Base-by-base conservation (phyloP, 2,797 vertebrate species). In the Todus mexicanus region DNA sequence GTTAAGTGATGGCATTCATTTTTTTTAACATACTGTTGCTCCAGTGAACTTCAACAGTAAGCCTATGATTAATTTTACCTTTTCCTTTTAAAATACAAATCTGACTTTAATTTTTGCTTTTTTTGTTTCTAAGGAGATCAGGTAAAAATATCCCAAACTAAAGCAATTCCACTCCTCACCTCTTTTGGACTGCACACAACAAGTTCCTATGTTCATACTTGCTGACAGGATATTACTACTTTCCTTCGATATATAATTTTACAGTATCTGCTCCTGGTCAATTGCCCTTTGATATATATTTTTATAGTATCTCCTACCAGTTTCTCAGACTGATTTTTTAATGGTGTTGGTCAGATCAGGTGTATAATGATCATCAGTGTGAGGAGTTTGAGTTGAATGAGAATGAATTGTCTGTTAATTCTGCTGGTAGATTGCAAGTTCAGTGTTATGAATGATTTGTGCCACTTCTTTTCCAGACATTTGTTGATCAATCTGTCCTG, bases 191-290 rank as follows among this genome's bases (percentile, higher is more conserved):
- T 71, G 33, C 61, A 68, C 38, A 91, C 57, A 90, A 84, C 53
- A 23, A 8, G 2, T 56, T 90, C 65, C 38, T 90, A 51, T 27
- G 43, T n/a, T 85, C 43, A 47, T 68, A 27, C n/a, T 85, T 80
- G 33, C 69, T 87, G 81, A 75, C 65, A 87, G 33, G 33, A 80
- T 85, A 87, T 85, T 78, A 80, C 51, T 38, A 6, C 47, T 90
- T 96, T 93, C 47, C 45, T 89, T 72, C 85, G 38, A 75, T 87
- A 89, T 37, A 47, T 69, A 87, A 85, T 90, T 95, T 94, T 95
- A 83, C 83, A 87, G 61, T 80, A 89, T 63, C 35, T 83, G 38
- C 51, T 90, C 29, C 72, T 75, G 80, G 69, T 80, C 65, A 87
- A 80, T 53, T 80, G 89, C 31, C 72, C 84, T 93, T 94, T 89